phyloP scores from a whole-genome alignment of 2,113 vertebrate species.

The Myotis lucifugus region DNA sequence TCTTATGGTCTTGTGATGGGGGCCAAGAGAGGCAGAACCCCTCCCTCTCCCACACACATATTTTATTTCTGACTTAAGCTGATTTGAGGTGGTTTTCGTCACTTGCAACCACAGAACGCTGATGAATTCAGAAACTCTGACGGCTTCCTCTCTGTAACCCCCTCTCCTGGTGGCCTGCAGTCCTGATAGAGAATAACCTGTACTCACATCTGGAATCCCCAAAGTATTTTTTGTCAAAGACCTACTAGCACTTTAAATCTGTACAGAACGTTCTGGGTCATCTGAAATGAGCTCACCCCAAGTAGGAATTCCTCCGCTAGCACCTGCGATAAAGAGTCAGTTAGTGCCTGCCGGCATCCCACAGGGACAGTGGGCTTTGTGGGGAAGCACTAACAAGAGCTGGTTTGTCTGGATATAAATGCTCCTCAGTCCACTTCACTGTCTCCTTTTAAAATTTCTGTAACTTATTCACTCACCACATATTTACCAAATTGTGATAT shows the following conservation, averaged over 20 bases:
- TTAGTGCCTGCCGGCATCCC: not conserved
- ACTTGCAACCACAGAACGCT: not conserved
- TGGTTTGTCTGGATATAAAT: not conserved
- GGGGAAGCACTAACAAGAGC: not conserved
- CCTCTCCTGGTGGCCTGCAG: not conserved
- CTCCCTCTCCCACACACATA: not conserved
- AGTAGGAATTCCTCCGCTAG: not conserved
- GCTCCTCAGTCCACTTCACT: not conserved
- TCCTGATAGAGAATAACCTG: not conserved
- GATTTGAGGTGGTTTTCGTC: not conserved
- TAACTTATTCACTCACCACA: not conserved
- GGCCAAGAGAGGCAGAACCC: not conserved
- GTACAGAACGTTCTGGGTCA: not conserved
- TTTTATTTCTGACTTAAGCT: not conserved
- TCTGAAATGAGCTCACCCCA: conserved; percentile 2
- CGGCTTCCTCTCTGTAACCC: not conserved
- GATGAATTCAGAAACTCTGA: not conserved
- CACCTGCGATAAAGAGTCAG: not conserved
- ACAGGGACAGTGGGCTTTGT: not conserved
- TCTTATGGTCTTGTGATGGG: not conserved
- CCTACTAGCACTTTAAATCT: not conserved
- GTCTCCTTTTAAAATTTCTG: not conserved
- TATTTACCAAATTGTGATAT: conserved; percentile 40
- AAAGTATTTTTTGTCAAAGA: not conserved
- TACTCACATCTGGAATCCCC: not conserved